Evolutionary conservation across 1,140 invertebrate genomes (phyloP), one percentile per base, ranked within the genome.

Genomic region (Drosophila cardini): DNA sequence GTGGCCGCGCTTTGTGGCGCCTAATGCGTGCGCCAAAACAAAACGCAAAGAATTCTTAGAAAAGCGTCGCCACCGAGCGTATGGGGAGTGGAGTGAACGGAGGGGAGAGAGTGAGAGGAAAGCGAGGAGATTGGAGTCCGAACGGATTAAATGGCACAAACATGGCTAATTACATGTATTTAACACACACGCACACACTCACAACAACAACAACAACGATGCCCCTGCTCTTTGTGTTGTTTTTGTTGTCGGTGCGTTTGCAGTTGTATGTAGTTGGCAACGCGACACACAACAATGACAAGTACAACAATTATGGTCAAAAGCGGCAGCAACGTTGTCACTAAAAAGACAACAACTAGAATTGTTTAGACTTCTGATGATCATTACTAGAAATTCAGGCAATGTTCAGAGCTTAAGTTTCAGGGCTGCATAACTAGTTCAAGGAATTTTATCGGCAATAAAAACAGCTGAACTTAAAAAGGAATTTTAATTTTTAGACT

Each of bases 131-230:
- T 26, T 50, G 76, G 46, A 89, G 76, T 89, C 42, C 58, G 40
- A 76, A n/a, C 61, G 83, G 83, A 87, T 87, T 87, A 87, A 87
- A 87, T 89, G 84, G 80, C 84, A 87, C 83, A 87, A 87, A 87
- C 83, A 87, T 87, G 83, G 83, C 83, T 87, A 87, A 89, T 87
- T 87, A 87, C 84, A 87, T 87, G 84, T 89, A 87, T 89, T 87
- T 86, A 86, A 87, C 82, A 79, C 82, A 79, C 83, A 64, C 48
- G 61, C 7, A 34, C 18, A 43, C 46, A 34, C 18, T 40, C 46
- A 48, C 16, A 36, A 32, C 48, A 53, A 64, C 50, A 50, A 58
- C 56, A 48, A 68, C 58, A 26, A 26, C 21, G 0, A 26, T 26
- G 21, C 21, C 4, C 21, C 21, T 26, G 21, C 21, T 26, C 21